Evolutionary conservation across 1,140 invertebrate species (phyloP), one percentile per base, ranked within the genome.

Genomic region (Bursaphelenchus mucronatus): DNA sequence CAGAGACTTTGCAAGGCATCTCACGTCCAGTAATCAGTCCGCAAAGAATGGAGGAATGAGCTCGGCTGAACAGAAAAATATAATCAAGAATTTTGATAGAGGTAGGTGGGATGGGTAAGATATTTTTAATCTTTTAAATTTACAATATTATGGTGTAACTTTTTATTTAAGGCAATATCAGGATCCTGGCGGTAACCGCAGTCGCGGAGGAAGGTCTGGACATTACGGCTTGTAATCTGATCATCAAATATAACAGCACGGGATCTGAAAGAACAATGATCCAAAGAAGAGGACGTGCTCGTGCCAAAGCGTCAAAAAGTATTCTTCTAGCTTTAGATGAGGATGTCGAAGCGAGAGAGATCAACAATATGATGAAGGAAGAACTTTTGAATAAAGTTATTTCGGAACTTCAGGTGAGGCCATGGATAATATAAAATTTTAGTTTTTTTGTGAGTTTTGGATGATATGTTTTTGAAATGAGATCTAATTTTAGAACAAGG

Each of bases 181-280:
- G 95, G 81, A 84, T 75, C 44, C 57, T 75, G 5, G 71, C 77
- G 11, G 73, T 82, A 1, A 83, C 82, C n/a, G 80, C 82, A 5
- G 82, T 83, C 17, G 81, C 82, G 19, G 82, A 83, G 43, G 82
- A 83, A 64, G 82, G 82, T 1, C 61, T 83, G n/a, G 82, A 83
- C 62, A 82, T 83, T 51, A 64, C 75, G 46, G 74, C 76, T 50
- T 83, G 82, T 66, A 83, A 83, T 66, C 57, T 83, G 10, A 82
- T 83, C 40, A 78, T 83, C 55, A 73, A 82, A 56, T 83, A 83
- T 64, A 76, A 82, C 51, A 73, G 79, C 64, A 80, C 82, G 15
- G 82, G 81, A 46, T 82, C 82, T 67, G 80, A 82, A 59, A 81
- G 81, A 10, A 75, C 82, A 19, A 74, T 79, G 73, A 79, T 83